Percentiles rank a stretch among this genome's conserved stretches.
These are phyloP conservation scores for Caenorhabditis elegans DNA, from an alignment of 1,140 invertebrate species.

Conservation along the genomic window DNA sequence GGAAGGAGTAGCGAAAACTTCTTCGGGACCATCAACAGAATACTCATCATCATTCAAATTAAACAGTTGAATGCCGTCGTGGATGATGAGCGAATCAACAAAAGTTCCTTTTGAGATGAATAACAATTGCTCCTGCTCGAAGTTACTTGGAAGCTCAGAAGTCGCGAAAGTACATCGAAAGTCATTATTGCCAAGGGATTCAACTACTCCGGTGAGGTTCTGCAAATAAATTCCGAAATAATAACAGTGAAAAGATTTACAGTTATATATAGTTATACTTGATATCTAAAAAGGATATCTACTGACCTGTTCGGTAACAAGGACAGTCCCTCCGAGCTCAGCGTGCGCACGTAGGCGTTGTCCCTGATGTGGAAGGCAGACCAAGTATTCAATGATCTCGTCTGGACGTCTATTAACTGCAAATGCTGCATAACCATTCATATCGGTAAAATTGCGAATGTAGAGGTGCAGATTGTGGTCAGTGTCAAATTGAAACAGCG, in stretches of 20 bases:
- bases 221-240: too few species aligned
- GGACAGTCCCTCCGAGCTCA: background rate
- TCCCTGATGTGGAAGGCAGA: background rate
- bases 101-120: background rate
- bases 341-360: background rate
- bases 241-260: too few species aligned
- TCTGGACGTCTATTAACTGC: background rate
- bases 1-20: background rate
- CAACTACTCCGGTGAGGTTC: background rate
- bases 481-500: background rate
- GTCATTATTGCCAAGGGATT: background rate
- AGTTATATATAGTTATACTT: too few species aligned
- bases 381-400: background rate
- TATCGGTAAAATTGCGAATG: background rate
- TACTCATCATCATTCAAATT: background rate
- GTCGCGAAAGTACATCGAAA: background rate
- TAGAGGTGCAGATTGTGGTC: background rate
- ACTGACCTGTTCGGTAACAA: background rate
- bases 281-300: background rate
- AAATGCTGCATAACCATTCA: background rate
- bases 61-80: background rate
- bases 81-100: background rate
- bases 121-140: background rate
- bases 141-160: background rate
- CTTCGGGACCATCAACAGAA: background rate